Evolutionary conservation across 2,113 vertebrate genomes (phyloP).

Genomic region (Gyps fulvus): DNA sequence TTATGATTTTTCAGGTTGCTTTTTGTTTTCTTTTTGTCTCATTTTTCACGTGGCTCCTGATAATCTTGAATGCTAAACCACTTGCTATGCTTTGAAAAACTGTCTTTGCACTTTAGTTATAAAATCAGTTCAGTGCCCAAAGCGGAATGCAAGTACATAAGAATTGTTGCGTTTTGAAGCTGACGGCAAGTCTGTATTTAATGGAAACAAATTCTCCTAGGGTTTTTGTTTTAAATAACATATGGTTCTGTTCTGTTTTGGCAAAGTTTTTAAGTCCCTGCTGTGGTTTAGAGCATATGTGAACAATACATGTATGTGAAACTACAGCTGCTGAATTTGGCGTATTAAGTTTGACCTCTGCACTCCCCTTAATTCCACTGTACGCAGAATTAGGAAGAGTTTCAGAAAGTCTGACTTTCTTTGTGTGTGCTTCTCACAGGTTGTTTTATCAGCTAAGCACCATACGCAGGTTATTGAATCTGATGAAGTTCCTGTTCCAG

Average conservation of each 20-base stretch:
- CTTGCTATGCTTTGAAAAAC: neutral
- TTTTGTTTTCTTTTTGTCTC: neutral
- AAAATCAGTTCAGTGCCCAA: neutral
- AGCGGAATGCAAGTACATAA: rapidly evolving
- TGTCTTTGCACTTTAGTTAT: neutral
- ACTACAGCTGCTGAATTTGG: neutral
- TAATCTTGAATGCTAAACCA: neutral
- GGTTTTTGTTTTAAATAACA: neutral
- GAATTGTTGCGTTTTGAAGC: neutral
- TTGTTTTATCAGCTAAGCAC: neutral
- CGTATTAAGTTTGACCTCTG: neutral
- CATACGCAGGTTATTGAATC: too few relatives aligned
- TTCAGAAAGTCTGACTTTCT: neutral
- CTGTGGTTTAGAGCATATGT: neutral
- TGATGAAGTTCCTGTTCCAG: neutral
- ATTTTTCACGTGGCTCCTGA: neutral
- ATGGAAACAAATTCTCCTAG: neutral
- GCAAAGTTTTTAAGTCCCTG: neutral
- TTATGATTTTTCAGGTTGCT: neutral
- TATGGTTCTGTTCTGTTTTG: neutral
- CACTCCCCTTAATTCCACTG: neutral
- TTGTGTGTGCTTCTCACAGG: neutral
- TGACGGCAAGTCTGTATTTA: neutral
- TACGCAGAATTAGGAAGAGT: neutral
- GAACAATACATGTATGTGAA: neutral